Conservation (phyloP, 2,888 invertebrate species). For the Agrotis exclamationis region DNA sequence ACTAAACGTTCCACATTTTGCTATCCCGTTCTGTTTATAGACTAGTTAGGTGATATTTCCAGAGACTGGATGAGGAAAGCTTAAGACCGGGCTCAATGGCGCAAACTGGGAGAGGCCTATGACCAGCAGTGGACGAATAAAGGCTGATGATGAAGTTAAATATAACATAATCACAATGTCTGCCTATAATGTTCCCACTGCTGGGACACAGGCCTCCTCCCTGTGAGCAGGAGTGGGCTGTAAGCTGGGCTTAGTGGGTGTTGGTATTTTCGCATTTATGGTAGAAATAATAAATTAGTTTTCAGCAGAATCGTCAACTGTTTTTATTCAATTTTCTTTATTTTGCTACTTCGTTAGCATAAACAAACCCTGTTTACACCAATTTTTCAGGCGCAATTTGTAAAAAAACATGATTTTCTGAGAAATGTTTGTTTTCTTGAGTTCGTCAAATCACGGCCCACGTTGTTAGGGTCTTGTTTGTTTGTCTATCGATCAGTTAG, state of each 20-base stretch:
- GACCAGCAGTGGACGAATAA: no score
- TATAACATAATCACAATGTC: no score
- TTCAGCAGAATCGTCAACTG: not conserved
- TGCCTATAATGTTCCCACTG: no score
- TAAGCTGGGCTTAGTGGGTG: no score
- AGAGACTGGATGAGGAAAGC: no score
- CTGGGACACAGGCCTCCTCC: no score
- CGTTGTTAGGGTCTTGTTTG: not conserved
- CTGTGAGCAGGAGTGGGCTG: no score
- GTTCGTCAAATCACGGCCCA: not conserved
- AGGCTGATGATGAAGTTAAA: no score
- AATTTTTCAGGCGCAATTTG: not conserved
- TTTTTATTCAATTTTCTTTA: not conserved
- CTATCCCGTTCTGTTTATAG: not conserved
- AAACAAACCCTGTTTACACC: not conserved
- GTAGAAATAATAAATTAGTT: not conserved
- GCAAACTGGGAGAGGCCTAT: no score
- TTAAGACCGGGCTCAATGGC: no score
- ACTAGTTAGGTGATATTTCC: constrained; percentile 1
- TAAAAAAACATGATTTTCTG: not conserved
- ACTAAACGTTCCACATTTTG: constrained; percentile 17
- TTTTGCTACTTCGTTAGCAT: not conserved
- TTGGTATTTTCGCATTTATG: not conserved
- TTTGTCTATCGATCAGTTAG: not conserved
- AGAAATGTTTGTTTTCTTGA: constrained; percentile 1